Base-by-base conservation (phyloP, 1,140 invertebrate genomes). In the Lepeophtheirus salmonis region DNA sequence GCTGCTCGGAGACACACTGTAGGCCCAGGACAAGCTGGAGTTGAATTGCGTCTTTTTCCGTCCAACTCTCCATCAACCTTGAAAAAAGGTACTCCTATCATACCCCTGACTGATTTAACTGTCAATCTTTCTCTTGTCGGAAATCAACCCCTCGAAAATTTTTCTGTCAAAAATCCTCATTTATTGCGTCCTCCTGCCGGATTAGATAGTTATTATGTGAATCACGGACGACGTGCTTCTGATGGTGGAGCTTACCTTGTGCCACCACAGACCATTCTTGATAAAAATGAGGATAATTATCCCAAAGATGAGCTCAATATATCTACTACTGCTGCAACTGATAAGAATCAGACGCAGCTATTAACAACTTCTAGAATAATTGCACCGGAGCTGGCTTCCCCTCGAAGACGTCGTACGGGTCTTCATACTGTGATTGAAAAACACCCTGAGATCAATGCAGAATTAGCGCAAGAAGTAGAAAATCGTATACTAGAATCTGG, bases 221-320 rank as follows among this genome's bases (percentile, higher is more conserved):
- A 17, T 60, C 25, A 23, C 23, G 87, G 86, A 49, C 76, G 91
- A 57, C 79, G 91, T 67, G 91, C 91, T 53, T 95, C 89, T 3
- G 91, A 97, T 75, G 91, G 91, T 65, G 90, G 91, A 56, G 90
- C 89, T 49, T 91, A 95, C 76, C 78, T 92, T 30, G 16, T 22
- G 3, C 53, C 22, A 12, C 53, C 22, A 10, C 16, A 4, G 10
- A 3, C 53, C 22, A 10, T 12, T 6, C 10, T 25, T 3, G 6
- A 23, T 14, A 12, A 55, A 16, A 55, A 24, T 6, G 16, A 21
- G 10, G n/a, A n/a, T n/a, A n/a, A n/a, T n/a, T n/a, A n/a, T n/a
- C n/a, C n/a, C n/a, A n/a, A n/a, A n/a, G n/a, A n/a, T n/a, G n/a
- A n/a, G n/a, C n/a, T n/a, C n/a, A n/a, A n/a, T n/a, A n/a, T n/a